These are phyloP conservation scores for Parauchenoglanis punctatus DNA, from an alignment of 2,797 vertebrate species.

Conservation along the genomic window DNA sequence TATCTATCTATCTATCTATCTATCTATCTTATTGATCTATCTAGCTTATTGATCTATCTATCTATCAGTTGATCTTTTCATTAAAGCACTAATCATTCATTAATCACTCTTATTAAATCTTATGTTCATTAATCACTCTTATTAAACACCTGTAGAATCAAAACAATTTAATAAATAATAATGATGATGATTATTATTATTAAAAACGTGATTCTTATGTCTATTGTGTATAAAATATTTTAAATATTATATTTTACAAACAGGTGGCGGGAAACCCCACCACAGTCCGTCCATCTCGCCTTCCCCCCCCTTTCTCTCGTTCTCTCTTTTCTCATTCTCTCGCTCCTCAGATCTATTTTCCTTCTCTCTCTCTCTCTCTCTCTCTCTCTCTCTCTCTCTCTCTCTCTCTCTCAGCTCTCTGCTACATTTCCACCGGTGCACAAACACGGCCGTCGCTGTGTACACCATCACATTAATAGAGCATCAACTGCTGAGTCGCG, in stretches of 20 bases:
- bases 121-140: background rate
- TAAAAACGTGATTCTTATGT: background rate
- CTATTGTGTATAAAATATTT: background rate
- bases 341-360: background rate
- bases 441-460: conserved; percentile 12
- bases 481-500: conserved; percentile 11
- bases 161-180: background rate
- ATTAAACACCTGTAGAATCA: background rate
- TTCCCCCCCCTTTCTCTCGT: background rate
- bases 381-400: background rate
- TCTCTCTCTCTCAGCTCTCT: conserved; percentile 6
- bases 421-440: conserved; percentile 6
- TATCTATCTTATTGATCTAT: background rate
- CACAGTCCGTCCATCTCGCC: background rate
- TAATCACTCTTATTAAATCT: background rate
- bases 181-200: background rate
- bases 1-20: background rate
- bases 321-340: background rate
- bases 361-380: background rate
- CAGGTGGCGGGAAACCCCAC: background rate
- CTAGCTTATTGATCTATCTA: background rate
- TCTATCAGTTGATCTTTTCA: background rate
- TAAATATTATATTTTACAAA: no score
- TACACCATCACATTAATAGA: conserved; percentile 24
- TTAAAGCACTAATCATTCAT: background rate